A percentile compares a stretch with the other conserved stretches of the same genome.
These are phyloP conservation scores for Heliconius eleuchia DNA, from an alignment of 1,140 invertebrate genomes.

Conservation along the genomic window DNA sequence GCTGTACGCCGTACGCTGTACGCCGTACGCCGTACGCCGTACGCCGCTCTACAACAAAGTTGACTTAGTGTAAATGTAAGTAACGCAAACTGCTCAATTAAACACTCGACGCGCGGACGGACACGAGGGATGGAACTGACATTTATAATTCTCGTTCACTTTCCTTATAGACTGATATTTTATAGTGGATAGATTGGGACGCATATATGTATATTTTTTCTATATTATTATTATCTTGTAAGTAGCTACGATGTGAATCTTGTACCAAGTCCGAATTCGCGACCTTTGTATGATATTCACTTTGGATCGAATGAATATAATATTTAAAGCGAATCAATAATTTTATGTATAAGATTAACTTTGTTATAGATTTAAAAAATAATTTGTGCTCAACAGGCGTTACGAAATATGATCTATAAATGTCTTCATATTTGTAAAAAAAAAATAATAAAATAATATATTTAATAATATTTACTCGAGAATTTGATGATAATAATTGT, in stretches of 20 bases:
- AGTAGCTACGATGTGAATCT: slow-evolving; percentile 2
- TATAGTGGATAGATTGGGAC: not conserved
- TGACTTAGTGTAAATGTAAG: slow-evolving; percentile 74
- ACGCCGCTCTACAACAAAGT: slow-evolving; percentile 69
- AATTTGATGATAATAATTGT: not conserved
- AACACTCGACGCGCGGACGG: slow-evolving; percentile 52
- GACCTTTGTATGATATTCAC: slow-evolving; percentile 1
- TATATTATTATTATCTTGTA: slow-evolving; percentile 3
- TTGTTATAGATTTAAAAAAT: slow-evolving; percentile 32
- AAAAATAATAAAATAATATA: not conserved
- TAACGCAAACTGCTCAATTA: slow-evolving; percentile 77
- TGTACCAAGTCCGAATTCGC: not conserved
- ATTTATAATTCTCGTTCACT: slow-evolving; percentile 42
- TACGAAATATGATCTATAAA: not conserved
- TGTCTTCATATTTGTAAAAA: not conserved
- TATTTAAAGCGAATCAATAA: slow-evolving; percentile 9
- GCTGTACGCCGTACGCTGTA: slow-evolving; percentile 26
- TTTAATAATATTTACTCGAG: not conserved
- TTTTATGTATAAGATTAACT: slow-evolving; percentile 36
- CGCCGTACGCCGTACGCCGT: slow-evolving; percentile 25
- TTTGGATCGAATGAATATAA: not conserved
- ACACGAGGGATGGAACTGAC: slow-evolving; percentile 48
- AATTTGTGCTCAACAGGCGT: slow-evolving; percentile 7
- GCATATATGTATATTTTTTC: slow-evolving; percentile 11
- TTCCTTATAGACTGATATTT: slow-evolving; percentile 10